Percentiles rank a stretch among this genome's conserved stretches.
Conservation (phyloP, 2,888 invertebrate species). For the Aproaerema taeniolella region DNA sequence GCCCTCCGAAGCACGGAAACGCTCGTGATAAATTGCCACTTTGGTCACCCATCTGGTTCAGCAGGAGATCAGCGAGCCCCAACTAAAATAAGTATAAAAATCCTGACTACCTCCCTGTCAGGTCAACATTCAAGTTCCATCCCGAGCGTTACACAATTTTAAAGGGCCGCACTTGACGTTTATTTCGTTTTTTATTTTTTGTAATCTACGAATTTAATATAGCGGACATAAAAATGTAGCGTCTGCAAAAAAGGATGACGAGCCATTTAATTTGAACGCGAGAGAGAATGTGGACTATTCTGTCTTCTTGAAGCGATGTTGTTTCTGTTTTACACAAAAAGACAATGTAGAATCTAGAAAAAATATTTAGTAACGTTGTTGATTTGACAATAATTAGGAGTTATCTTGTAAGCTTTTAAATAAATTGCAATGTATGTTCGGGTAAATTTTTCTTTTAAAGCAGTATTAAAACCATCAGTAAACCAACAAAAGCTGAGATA, state of each 20-base stretch:
- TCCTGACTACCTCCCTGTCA: constrained; percentile 9
- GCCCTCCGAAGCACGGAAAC: neutral
- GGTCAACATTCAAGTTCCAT: constrained; percentile 35
- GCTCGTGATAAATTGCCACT: neutral
- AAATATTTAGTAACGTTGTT: no score
- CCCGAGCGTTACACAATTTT: constrained; percentile 46
- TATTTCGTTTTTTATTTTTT: constrained; percentile 61
- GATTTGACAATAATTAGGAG: no score
- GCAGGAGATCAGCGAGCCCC: no score
- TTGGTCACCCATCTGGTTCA: no score
- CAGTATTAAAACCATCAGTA: no score
- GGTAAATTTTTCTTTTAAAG: no score
- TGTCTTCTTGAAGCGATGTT: neutral
- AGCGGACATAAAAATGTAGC: constrained; percentile 53
- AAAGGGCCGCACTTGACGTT: constrained; percentile 56
- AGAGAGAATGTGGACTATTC: constrained; percentile 18
- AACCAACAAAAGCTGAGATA: no score
- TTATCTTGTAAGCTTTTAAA: no score
- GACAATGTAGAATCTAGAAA: no score
- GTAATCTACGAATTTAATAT: constrained; percentile 65
- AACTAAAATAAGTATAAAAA: no score
- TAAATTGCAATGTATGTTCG: no score
- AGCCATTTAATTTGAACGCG: constrained; percentile 48
- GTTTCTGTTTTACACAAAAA: no score
- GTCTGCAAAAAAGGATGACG: constrained; percentile 39